Conservation (phyloP, 1,140 invertebrate species). For the Drosophila dunni region DNA sequence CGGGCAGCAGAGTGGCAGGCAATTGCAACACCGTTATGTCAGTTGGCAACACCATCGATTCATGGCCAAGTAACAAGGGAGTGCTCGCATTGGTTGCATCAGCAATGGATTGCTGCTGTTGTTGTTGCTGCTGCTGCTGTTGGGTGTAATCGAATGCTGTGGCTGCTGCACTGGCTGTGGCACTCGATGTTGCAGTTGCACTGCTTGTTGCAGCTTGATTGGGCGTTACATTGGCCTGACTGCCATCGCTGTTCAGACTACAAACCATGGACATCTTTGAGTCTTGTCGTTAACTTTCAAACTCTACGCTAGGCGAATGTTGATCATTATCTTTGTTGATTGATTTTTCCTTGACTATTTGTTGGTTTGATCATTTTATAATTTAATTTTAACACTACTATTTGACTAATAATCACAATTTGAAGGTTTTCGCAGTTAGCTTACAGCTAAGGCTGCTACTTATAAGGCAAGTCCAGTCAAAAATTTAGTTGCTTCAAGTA, state of each 20-base stretch:
- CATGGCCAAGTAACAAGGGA: slow-evolving; percentile 67
- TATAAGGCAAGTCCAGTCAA: slow-evolving; percentile 76
- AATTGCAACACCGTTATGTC: slow-evolving; percentile 28
- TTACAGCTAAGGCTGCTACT: slow-evolving; percentile 56
- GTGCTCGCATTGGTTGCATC: slow-evolving; percentile 60
- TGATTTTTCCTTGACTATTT: slow-evolving; percentile 15
- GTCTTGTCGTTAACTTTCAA: background rate
- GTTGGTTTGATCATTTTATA: slow-evolving; percentile 14
- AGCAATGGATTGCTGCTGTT: slow-evolving; percentile 5
- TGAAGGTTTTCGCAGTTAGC: slow-evolving; percentile 57
- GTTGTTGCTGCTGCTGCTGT: slow-evolving; percentile 11
- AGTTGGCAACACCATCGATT: slow-evolving; percentile 29
- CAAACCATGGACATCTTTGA: slow-evolving; percentile 71
- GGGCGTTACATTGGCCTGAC: slow-evolving; percentile 24
- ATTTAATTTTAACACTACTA: slow-evolving; percentile 44
- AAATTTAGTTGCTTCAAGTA: slow-evolving; percentile 40
- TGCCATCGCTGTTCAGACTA: slow-evolving; percentile 69
- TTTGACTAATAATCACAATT: slow-evolving; percentile 77
- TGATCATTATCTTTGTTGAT: slow-evolving; percentile 2
- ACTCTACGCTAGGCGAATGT: slow-evolving; percentile 1
- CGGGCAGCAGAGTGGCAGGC: background rate
- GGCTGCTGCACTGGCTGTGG: slow-evolving; percentile 6
- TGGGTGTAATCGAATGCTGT: slow-evolving; percentile 18
- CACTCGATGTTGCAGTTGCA: slow-evolving; percentile 4
- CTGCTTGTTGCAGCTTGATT: slow-evolving; percentile 21